A percentile compares a stretch with the other conserved stretches of the same genome.
These are phyloP conservation scores for Corythoichthys intestinalis DNA, from an alignment of 2,113 vertebrate genomes.

Conservation along the genomic window DNA sequence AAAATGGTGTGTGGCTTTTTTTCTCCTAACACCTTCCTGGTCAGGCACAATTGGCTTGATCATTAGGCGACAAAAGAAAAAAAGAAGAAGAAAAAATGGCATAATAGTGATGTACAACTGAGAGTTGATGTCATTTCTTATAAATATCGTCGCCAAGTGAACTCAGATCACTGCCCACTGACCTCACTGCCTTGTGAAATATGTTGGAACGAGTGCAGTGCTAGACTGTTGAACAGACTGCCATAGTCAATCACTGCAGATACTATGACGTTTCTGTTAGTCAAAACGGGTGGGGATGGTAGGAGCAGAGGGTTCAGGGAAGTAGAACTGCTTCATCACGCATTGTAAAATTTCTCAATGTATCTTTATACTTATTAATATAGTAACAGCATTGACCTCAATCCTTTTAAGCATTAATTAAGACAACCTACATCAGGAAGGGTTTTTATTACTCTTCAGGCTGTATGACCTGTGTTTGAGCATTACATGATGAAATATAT, in stretches of 20 bases:
- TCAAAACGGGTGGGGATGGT: slow-evolving; percentile 11
- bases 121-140: slow-evolving; percentile 23
- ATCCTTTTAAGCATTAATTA: neutral
- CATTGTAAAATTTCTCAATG: neutral
- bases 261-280: slow-evolving; percentile 4
- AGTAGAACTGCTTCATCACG: slow-evolving; percentile 2
- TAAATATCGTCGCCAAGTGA: slow-evolving; percentile 15
- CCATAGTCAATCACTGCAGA: slow-evolving; percentile 14
- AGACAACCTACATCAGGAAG: neutral
- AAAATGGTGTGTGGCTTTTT: slow-evolving; percentile 27
- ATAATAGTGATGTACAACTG: slow-evolving; percentile 1
- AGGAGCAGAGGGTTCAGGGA: slow-evolving; percentile 1
- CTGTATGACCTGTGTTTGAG: neutral
- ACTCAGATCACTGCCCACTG: slow-evolving; percentile 12
- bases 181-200: slow-evolving; percentile 16
- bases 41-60: slow-evolving; percentile 14
- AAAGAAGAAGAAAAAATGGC: slow-evolving; percentile 2
- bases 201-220: slow-evolving; percentile 10
- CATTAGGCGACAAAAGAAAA: neutral
- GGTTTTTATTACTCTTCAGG: neutral
- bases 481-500: neutral
- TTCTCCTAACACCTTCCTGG: slow-evolving; percentile 23
- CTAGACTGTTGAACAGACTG: slow-evolving; percentile 5
- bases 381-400: neutral
- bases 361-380: neutral